These are phyloP conservation scores for Drosophila fuyamai DNA, from an alignment of 1,140 invertebrate genomes.

Conservation along the genomic window DNA sequence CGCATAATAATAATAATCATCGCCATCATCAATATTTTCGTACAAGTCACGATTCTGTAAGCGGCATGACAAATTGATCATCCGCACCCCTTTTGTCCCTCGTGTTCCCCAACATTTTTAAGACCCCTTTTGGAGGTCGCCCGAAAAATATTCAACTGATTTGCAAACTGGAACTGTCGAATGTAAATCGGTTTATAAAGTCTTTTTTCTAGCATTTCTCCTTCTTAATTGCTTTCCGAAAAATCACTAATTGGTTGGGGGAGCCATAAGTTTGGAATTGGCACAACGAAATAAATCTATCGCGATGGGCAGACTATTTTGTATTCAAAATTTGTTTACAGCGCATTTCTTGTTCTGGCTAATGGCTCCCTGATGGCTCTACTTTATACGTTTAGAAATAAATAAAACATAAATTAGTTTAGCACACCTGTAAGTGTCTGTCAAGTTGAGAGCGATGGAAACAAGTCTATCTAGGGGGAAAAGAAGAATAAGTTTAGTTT, in stretches of 20 bases:
- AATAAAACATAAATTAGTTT: slow-evolving; percentile 45
- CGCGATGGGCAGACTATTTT: slow-evolving; percentile 1
- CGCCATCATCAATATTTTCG: slow-evolving; percentile 31
- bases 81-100: not conserved
- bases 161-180: slow-evolving; percentile 56
- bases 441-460: slow-evolving; percentile 4
- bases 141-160: slow-evolving; percentile 49
- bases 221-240: slow-evolving; percentile 50
- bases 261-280: slow-evolving; percentile 48
- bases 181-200: slow-evolving; percentile 43
- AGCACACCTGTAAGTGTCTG: slow-evolving; percentile 42
- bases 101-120: slow-evolving; percentile 1
- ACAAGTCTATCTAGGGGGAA: not conserved
- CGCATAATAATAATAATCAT: slow-evolving; percentile 54
- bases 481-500: not conserved
- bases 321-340: slow-evolving; percentile 32
- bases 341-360: slow-evolving; percentile 28
- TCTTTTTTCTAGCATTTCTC: slow-evolving; percentile 21
- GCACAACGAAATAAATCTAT: slow-evolving; percentile 58
- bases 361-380: slow-evolving; percentile 5
- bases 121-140: slow-evolving; percentile 40
- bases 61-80: slow-evolving; percentile 55
- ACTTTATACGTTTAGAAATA: slow-evolving; percentile 43
- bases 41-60: slow-evolving; percentile 61
- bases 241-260: slow-evolving; percentile 57